Evolutionary conservation across 2,113 vertebrate species (phyloP), one percentile per base, ranked within the genome.

Genomic region (Oxyruncus cristatus): DNA sequence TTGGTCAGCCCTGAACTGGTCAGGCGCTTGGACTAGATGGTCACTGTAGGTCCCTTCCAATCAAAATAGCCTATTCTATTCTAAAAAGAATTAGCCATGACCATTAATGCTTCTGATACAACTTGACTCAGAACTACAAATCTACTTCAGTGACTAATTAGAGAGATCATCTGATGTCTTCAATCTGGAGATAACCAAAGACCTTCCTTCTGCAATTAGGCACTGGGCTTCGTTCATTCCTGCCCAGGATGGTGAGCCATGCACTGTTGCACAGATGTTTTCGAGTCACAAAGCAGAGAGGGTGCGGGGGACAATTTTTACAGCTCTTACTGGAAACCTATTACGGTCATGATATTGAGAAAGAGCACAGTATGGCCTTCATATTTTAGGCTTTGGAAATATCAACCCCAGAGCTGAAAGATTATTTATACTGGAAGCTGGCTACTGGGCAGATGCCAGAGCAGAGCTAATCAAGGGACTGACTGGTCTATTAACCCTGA

Each of bases 391-490:
- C 73, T 94, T 89, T 92, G 88, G 95, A 95, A 95, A 92, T 92
- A 96, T 75, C 88, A 94, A 9, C 44, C 73, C 90, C 2, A 9
- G 92, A 87, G 70, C 66, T 66, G 35, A 71, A 95, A 93, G 83
- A 91, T 87, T 96, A 93, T 96, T 96, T 96, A 92, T 82, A 71
- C 86, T 96, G 95, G 95, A 97, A 96, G 85, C 91, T 93, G 86
- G 32, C 73, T 91, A 17, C 37, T 9, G 81, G 77, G 80, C 83
- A 93, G 91, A 89, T 94, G 95, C 95, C 93, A 96, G 92, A 62
- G 83, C 9, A 94, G 79, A 89, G 61, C 76, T 89, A 95, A 85
- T 92, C 83, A 89, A 89, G 73, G 33, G 30, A 52, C 76, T 92
- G 63, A 47, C 79, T 86, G 61, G 39, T 49, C 59, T 88, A 55